These are phyloP conservation scores for Mola mola DNA, from an alignment of 2,113 vertebrate species.

Conservation along the genomic window DNA sequence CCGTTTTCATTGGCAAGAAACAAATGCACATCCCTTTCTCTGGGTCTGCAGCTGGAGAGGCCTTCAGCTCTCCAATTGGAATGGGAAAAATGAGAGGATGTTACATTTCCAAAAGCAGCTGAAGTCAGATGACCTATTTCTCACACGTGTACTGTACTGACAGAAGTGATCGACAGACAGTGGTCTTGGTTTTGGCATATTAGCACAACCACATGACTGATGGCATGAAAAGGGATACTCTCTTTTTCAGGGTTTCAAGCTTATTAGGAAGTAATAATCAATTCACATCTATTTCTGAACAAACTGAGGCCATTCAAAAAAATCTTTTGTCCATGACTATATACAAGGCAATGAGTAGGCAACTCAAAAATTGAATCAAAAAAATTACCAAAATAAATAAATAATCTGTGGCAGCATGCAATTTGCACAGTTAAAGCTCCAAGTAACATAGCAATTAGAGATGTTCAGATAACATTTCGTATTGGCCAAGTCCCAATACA, in stretches of 20 bases:
- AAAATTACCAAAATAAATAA: too few species aligned
- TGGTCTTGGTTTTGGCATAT: constrained; percentile 54
- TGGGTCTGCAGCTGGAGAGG: constrained; percentile 42
- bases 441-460: too few species aligned
- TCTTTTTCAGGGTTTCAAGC: constrained; percentile 1
- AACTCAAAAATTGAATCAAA: too few species aligned
- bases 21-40: constrained; percentile 76
- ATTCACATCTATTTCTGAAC: background rate
- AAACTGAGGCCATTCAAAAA: too few species aligned
- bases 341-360: too few species aligned
- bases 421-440: too few species aligned
- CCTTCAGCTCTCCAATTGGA: constrained; percentile 43
- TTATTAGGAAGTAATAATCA: background rate
- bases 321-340: too few species aligned
- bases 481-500: too few species aligned
- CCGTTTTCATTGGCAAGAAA: constrained; percentile 76
- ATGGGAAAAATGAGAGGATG: constrained; percentile 65
- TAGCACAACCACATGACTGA: constrained; percentile 26
- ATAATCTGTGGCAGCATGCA: too few species aligned
- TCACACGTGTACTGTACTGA: constrained; percentile 20
- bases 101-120: constrained; percentile 65
- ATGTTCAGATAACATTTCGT: too few species aligned
- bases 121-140: constrained; percentile 57
- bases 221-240: constrained; percentile 12
- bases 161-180: constrained; percentile 36